These are phyloP conservation scores for Enoplolaimus lenunculus DNA, from an alignment of 2,888 invertebrate genomes.

Conservation along the genomic window DNA sequence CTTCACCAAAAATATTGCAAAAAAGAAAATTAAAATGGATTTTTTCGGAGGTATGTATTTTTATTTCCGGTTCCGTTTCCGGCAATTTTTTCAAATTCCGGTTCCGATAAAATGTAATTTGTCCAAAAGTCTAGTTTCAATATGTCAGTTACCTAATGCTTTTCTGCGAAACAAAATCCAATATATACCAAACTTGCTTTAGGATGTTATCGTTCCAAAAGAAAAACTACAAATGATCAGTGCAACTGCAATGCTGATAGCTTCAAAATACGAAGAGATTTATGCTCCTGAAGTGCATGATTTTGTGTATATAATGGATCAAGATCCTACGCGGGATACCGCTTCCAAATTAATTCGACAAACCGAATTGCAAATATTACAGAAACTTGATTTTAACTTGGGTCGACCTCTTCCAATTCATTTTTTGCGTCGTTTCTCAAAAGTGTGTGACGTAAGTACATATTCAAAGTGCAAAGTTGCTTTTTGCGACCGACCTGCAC, in stretches of 20 bases:
- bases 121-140: too few relatives aligned
- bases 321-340: constrained; percentile 45
- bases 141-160: too few relatives aligned
- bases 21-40: too few relatives aligned
- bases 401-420: constrained; percentile 73
- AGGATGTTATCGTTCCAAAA: constrained; percentile 48
- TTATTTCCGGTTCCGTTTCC: too few relatives aligned
- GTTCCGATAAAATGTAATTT: too few relatives aligned
- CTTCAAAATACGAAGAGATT: constrained; percentile 87
- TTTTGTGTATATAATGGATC: constrained; percentile 75
- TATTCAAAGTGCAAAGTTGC: background rate
- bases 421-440: constrained; percentile 60
- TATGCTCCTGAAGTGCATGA: constrained; percentile 70
- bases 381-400: constrained; percentile 61
- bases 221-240: constrained; percentile 72
- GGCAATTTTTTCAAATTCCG: too few relatives aligned
- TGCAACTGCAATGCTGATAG: constrained; percentile 71
- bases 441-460: constrained; percentile 47
- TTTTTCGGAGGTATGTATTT: too few relatives aligned
- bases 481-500: constrained; percentile 16
- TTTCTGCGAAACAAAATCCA: too few relatives aligned
- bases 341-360: constrained; percentile 48
- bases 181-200: constrained; percentile 6
- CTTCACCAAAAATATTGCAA: too few relatives aligned
- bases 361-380: constrained; percentile 68